phyloP scores from a whole-genome alignment of 2,113 vertebrate species.

The Prionailurus viverrinus region DNA sequence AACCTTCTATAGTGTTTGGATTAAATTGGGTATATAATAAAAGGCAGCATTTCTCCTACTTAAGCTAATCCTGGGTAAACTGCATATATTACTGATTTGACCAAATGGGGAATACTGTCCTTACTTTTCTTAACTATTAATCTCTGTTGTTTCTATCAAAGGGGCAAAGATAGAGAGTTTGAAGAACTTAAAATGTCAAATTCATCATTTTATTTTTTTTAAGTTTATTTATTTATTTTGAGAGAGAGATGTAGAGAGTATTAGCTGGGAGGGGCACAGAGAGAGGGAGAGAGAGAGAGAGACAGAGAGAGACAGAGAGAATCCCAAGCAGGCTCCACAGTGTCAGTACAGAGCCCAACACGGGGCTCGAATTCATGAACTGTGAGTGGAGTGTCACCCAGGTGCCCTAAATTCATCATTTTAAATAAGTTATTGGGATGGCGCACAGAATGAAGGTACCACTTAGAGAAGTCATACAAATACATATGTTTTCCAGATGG shows the following conservation, averaged over 20 bases:
- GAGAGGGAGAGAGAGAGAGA: no score
- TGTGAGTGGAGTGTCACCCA: no score
- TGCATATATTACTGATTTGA: not conserved
- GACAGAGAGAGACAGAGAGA: no score
- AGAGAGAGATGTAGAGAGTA: no score
- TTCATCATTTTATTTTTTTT: not conserved
- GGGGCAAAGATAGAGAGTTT: not conserved
- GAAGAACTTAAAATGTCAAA: slow-evolving; percentile 4
- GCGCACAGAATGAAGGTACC: not conserved
- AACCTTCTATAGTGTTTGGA: not conserved
- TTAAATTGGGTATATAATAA: not conserved
- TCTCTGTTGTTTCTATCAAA: not conserved
- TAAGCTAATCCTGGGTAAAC: slow-evolving; percentile 10
- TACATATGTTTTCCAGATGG: not conserved
- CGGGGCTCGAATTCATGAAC: no score
- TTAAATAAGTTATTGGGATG: not conserved
- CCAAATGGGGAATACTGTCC: not conserved
- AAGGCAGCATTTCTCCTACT: not conserved
- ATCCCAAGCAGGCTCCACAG: no score
- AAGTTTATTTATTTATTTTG: no score
- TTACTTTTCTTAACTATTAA: slow-evolving; percentile 23
- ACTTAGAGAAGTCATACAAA: not conserved
- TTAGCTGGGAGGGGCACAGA: no score
- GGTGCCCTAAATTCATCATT: not conserved
- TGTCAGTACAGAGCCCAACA: no score